Evolutionary conservation across 2,888 invertebrate genomes (phyloP), one percentile per base, ranked within the genome.

Genomic region (Chromoteleia sp.): DNA sequence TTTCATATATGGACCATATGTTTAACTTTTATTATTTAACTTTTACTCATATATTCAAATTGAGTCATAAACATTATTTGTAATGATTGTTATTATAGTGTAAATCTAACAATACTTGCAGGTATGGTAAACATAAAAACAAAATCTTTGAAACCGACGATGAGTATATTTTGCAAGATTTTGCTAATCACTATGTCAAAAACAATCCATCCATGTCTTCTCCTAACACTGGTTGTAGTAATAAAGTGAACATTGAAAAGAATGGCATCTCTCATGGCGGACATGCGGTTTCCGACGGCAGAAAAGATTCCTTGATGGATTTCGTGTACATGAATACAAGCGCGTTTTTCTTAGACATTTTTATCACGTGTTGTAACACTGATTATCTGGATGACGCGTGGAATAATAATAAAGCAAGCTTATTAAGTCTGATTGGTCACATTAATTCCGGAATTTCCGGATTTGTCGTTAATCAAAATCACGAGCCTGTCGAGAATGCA

Each of bases 261-360:
- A 83, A 85, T 17, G 86, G 86, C 0, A 58, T 86, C 0, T 63
- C 86, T 12, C 86, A 88, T 25, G 86, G 86, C 8, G 89, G 88
- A 0, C 29, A 70, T 1, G 88, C 84, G 0, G 58, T 86, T 21
- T 48, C 77, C 4, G 83, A 80, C 1, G 85, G 75, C 5, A 83
- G 74, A 36, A 70, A 81, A 14, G 54, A 90, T 74, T 86, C 87
- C 0, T 78, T 92, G 2, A 87, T 92, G 84, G 90, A 92, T 81
- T 91, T 89, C 67, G 79, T 89, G 0, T 92, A 91, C 56, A 76
- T 88, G 14, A 89, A 90, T 56, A 89, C 91, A 7, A 90, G 88
- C 59, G 88, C 91, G 0, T 63, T 92, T 4, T 88, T 89, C 65
- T 65, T 92, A 7, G 89, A 91, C 58, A 87, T 87, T n/a, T 92